Base-by-base conservation (phyloP, 2,113 vertebrate genomes). In the Salvelinus fontinalis region DNA sequence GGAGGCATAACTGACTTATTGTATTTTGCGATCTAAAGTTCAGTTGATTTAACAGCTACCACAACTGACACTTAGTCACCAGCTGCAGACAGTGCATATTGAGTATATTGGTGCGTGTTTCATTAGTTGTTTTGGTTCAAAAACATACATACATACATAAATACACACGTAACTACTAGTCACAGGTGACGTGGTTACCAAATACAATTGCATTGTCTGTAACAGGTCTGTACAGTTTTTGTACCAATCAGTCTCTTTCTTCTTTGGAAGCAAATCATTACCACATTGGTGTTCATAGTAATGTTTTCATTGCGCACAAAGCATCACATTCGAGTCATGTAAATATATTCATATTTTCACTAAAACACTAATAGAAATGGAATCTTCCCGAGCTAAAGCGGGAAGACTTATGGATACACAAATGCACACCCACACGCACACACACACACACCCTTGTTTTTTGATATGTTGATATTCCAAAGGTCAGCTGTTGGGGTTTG, bases 191-290 rank as follows among this genome's bases (percentile, higher is more conserved):
- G 75, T 75, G 71, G 73, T 83, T 83, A 80, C 48, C 71, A 83
- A 78, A 88, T 79, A 82, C 73, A 79, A 34, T 75, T 64, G 76
- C 83, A 87, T 90, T 89, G 9, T 57, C 51, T 76, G 70, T 84
- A 92, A 91, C 89, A 86, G 87, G 89, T 89, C 59, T 59, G 89
- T 83, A 74, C 87, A 89, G 87, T 89, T 88, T 75, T 62, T 62
- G 11, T 64, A 48, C 27, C 65, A 31, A 31, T 67, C 24, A 29
- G 9, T 3, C 26, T 9, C 59, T 22, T 20, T 20, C 54, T 18
- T 20, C 54, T 57, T 22, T 22, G n/a, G 14, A 11, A 22, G 29
- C 29, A 39, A 54, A 54, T 54, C 51, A 54, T 54, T 14, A 54
- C 51, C 51, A 54, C 16, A 54, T 59, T 26, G 5, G 24, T 31